These are phyloP conservation scores for Neosalanx taihuensis DNA, from an alignment of 2,797 vertebrate species.

Conservation along the genomic window DNA sequence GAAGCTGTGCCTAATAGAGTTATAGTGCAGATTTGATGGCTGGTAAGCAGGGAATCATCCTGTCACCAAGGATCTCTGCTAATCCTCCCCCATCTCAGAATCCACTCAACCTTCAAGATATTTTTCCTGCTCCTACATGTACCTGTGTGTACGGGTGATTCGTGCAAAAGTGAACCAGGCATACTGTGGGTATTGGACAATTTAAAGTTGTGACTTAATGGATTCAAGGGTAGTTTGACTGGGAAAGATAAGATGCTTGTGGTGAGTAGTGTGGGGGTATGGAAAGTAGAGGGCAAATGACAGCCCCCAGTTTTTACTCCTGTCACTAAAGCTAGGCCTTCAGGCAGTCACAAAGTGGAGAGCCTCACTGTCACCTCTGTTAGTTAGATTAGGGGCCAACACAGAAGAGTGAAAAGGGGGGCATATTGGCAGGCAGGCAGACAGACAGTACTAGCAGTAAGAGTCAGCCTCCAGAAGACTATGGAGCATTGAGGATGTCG, in stretches of 20 bases:
- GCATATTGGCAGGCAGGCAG: slow-evolving; percentile 3
- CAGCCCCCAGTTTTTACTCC: slow-evolving; percentile 52
- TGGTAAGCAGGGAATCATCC: slow-evolving; percentile 59
- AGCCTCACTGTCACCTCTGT: slow-evolving; percentile 63
- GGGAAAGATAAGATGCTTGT: background rate
- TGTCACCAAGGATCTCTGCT: slow-evolving; percentile 33
- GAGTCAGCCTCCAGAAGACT: background rate
- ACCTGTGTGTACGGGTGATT: background rate
- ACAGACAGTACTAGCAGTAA: background rate
- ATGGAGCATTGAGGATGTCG: background rate
- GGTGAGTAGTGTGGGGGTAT: slow-evolving; percentile 30
- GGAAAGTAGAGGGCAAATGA: slow-evolving; percentile 38
- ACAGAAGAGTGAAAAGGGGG: slow-evolving; percentile 41
- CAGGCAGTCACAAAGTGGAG: slow-evolving; percentile 41
- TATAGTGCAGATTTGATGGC: slow-evolving; percentile 71
- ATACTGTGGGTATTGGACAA: background rate
- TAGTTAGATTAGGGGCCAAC: slow-evolving; percentile 57
- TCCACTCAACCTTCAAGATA: background rate
- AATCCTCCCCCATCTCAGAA: background rate
- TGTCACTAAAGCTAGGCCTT: slow-evolving; percentile 41
- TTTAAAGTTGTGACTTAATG: background rate
- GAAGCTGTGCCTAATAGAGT: slow-evolving; percentile 76
- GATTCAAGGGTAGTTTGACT: slow-evolving; percentile 24
- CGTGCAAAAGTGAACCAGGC: background rate
- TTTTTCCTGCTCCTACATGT: slow-evolving; percentile 9